Conservation (phyloP, 1,140 invertebrate genomes). For the Hyles vespertilio region DNA sequence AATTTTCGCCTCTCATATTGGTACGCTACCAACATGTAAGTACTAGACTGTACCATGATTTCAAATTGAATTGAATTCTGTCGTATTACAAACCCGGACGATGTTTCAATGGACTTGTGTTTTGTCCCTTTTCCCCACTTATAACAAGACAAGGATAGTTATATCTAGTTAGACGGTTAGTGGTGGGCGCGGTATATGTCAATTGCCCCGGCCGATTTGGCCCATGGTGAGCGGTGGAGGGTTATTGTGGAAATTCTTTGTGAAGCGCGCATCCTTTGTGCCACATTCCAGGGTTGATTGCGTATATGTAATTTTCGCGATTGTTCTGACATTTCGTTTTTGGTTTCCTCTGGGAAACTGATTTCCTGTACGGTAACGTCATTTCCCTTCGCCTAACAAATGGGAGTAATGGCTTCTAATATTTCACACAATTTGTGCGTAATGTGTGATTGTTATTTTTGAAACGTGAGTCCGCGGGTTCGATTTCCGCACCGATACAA, state of each 20-base stretch:
- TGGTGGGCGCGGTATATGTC: constrained; percentile 19
- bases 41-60: constrained; percentile 44
- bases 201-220: constrained; percentile 39
- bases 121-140: constrained; percentile 18
- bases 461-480: background rate
- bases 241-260: constrained; percentile 32
- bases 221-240: constrained; percentile 11
- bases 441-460: background rate
- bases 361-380: background rate
- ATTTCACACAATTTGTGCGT: constrained; percentile 1
- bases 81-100: constrained; percentile 16
- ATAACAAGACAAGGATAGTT: constrained; percentile 14
- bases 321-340: constrained; percentile 39
- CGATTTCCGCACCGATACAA: no score
- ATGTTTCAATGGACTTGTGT: constrained; percentile 6
- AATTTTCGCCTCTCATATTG: constrained; percentile 59
- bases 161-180: constrained; percentile 8
- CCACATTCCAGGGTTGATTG: constrained; percentile 46
- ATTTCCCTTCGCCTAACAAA: no score
- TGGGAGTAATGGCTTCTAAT: no score
- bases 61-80: constrained; percentile 54
- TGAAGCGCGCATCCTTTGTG: constrained; percentile 45
- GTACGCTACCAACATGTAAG: constrained; percentile 48
- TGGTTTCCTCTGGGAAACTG: constrained; percentile 11
- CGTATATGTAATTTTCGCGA: constrained; percentile 42